These are phyloP conservation scores for Drosophila repleta DNA, from an alignment of 1,140 invertebrate genomes.

Conservation along the genomic window DNA sequence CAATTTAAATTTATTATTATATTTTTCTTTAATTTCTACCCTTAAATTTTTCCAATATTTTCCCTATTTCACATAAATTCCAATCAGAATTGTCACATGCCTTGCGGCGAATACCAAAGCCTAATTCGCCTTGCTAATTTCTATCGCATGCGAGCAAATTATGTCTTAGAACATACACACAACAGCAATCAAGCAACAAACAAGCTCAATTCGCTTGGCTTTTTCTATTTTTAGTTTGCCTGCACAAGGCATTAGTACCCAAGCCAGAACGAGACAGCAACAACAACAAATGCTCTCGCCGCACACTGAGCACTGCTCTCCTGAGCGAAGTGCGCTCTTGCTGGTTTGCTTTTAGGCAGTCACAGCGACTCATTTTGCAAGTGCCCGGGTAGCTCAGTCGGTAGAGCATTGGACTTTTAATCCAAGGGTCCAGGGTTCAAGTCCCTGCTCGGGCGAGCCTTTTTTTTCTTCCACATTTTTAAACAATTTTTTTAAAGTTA, in stretches of 20 bases:
- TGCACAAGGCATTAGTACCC: slow-evolving; percentile 13
- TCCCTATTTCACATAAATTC: not conserved
- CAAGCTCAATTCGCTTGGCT: slow-evolving; percentile 3
- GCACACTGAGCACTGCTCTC: not conserved
- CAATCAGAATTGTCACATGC: too few relatives aligned
- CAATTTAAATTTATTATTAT: not conserved
- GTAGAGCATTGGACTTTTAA: slow-evolving; percentile 91
- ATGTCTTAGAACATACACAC: not conserved
- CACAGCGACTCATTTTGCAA: slow-evolving; percentile 22
- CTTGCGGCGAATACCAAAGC: not conserved
- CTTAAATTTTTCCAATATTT: not conserved
- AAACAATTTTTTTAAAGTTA: slow-evolving; percentile 11
- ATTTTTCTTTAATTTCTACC: not conserved
- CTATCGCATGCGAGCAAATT: slow-evolving; percentile 28
- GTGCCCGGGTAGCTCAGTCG: slow-evolving; percentile 91
- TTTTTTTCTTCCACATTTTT: slow-evolving; percentile 30
- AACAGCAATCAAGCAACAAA: not conserved
- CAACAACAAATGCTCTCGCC: slow-evolving; percentile 26
- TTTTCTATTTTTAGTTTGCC: slow-evolving; percentile 30
- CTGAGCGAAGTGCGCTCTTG: slow-evolving; percentile 24
- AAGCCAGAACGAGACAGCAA: slow-evolving; percentile 29
- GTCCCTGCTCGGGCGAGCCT: slow-evolving; percentile 89
- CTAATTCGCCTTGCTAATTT: not conserved
- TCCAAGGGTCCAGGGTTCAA: slow-evolving; percentile 92
- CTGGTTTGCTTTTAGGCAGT: slow-evolving; percentile 27